Conservation (phyloP, 2,113 vertebrate genomes). For the Telmatochromis sp. region DNA sequence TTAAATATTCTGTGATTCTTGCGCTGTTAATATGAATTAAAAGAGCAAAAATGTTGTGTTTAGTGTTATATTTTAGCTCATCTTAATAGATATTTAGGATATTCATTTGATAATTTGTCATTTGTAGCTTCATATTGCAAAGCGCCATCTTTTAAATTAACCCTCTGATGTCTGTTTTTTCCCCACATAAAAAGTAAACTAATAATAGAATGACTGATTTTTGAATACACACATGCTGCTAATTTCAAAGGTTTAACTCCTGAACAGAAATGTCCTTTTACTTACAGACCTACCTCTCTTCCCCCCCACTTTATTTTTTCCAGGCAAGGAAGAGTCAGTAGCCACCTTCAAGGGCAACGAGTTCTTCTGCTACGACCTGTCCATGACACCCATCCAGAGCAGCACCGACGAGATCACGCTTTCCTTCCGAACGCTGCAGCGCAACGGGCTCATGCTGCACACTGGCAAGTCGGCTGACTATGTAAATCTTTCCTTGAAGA, state of each 20-base stretch:
- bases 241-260: background rate
- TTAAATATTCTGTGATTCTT: background rate
- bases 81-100: background rate
- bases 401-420: conserved; percentile 95
- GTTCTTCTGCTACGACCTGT: conserved; percentile 98
- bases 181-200: background rate
- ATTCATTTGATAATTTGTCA: background rate
- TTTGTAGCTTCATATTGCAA: background rate
- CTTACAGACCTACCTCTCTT: background rate
- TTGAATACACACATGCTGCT: background rate
- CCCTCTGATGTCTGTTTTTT: background rate
- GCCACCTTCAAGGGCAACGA: conserved; percentile 92
- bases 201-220: background rate
- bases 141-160: background rate
- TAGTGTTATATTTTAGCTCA: background rate
- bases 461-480: conserved; percentile 94
- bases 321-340: conserved; percentile 88
- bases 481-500: conserved; percentile 92
- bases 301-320: background rate
- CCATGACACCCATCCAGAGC: conserved; percentile 93
- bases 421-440: conserved; percentile 88
- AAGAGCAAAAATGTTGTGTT: background rate
- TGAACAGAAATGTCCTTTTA: background rate
- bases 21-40: accelerated
- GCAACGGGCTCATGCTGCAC: conserved; percentile 93